phyloP scores from a whole-genome alignment of 1,140 invertebrate genomes.

The Coelopa frigida region DNA sequence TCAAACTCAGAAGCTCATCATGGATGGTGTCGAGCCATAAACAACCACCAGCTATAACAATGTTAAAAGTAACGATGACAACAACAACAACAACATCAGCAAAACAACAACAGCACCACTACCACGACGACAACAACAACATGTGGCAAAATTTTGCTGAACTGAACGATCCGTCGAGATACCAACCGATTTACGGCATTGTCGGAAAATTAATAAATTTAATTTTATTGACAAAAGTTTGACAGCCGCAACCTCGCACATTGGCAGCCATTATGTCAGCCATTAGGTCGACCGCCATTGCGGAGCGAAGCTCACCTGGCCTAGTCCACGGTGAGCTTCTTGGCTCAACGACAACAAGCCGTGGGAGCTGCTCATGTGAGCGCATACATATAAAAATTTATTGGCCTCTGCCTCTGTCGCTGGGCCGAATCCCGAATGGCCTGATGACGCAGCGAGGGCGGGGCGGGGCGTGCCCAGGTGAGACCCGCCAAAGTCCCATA shows the following conservation, averaged over 20 bases:
- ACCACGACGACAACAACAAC: background rate
- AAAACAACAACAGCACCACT: background rate
- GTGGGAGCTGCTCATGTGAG: no score
- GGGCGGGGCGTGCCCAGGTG: no score
- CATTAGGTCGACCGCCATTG: background rate
- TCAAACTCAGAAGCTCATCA: no score
- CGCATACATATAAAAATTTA: no score
- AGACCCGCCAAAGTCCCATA: no score
- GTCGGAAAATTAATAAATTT: conserved; percentile 12
- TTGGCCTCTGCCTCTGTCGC: no score
- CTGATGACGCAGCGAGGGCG: no score
- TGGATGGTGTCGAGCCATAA: background rate
- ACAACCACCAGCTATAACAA: conserved; percentile 2
- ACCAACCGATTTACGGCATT: conserved; percentile 6
- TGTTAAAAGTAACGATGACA: conserved; percentile 1
- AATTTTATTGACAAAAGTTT: conserved; percentile 13
- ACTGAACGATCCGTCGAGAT: background rate
- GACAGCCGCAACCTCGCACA: background rate
- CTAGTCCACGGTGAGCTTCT: conserved; percentile 4
- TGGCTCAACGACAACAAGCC: no score
- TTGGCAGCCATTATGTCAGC: background rate
- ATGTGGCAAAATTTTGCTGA: background rate
- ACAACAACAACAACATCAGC: background rate
- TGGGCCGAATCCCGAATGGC: no score
- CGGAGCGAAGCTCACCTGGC: background rate